Conservation (phyloP, 1,140 invertebrate genomes). For the Bicyclus anynana region DNA sequence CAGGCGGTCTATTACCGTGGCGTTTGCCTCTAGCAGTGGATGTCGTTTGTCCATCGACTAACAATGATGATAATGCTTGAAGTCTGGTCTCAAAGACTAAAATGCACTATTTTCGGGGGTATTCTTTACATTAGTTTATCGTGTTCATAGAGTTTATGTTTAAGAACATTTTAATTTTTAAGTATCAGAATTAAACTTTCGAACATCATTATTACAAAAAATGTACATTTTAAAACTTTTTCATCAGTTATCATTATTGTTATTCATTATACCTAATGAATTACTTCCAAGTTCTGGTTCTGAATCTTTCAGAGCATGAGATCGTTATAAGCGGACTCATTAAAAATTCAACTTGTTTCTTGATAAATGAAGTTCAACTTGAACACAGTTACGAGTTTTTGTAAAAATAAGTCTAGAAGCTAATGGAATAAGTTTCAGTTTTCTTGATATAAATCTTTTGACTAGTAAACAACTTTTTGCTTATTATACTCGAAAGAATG, state of each 20-base stretch:
- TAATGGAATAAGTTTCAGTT: background rate
- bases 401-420: background rate
- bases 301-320: background rate
- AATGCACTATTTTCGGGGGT: too few species aligned
- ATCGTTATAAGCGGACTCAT: background rate
- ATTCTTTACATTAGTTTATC: too few species aligned
- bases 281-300: background rate
- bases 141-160: too few species aligned
- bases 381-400: background rate
- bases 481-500: background rate
- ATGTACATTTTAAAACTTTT: too few species aligned
- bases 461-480: background rate
- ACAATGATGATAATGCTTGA: too few species aligned
- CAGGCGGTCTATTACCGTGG: too few species aligned
- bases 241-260: background rate
- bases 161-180: too few species aligned
- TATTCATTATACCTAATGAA: background rate
- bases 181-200: too few species aligned
- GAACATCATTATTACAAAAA: too few species aligned
- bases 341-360: background rate
- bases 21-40: too few species aligned
- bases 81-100: too few species aligned
- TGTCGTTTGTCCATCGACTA: too few species aligned
- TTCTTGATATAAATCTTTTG: background rate
- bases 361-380: background rate